These are phyloP conservation scores for Phalera bucephala DNA, from an alignment of 2,888 invertebrate species.

Conservation along the genomic window DNA sequence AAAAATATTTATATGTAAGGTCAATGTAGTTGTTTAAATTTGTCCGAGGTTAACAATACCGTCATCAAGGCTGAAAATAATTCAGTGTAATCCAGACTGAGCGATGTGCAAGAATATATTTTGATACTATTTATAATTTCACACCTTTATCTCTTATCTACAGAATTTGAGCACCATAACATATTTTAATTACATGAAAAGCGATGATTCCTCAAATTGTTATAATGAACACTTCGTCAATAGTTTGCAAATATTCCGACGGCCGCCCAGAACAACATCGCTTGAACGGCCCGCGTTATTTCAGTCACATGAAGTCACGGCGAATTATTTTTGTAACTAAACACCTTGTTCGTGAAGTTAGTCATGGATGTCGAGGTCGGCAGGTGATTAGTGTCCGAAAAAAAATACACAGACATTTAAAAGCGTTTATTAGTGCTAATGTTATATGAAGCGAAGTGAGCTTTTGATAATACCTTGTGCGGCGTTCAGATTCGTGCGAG, in stretches of 20 bases:
- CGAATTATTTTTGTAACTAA: conserved; percentile 71
- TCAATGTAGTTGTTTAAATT: conserved; percentile 58
- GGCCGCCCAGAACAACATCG: conserved; percentile 35
- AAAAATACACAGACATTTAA: conserved; percentile 46
- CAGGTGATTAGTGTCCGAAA: conserved; percentile 62
- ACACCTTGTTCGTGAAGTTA: conserved; percentile 69
- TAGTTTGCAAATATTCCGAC: conserved; percentile 21
- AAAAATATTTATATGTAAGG: conserved; percentile 50
- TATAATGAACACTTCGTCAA: conserved; percentile 6
- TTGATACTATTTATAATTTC: conserved; percentile 33
- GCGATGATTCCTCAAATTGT: not conserved
- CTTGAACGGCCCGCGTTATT: conserved; percentile 54
- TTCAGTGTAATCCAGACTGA: conserved; percentile 54
- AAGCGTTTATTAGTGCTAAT: conserved; percentile 75
- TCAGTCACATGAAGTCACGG: conserved; percentile 72
- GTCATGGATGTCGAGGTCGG: conserved; percentile 64
- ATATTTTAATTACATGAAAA: not conserved
- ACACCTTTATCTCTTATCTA: not conserved
- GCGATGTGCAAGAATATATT: conserved; percentile 50
- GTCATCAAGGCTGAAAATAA: conserved; percentile 77
- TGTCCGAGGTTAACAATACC: conserved; percentile 73
- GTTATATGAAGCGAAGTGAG: conserved; percentile 65
- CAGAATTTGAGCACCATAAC: not conserved
- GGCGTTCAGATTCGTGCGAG: conserved; percentile 79
- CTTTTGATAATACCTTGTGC: conserved; percentile 71